Percentiles rank a stretch among this genome's conserved stretches.
phyloP scores from a whole-genome alignment of 2,113 vertebrate genomes.

The Anoura caudifer region DNA sequence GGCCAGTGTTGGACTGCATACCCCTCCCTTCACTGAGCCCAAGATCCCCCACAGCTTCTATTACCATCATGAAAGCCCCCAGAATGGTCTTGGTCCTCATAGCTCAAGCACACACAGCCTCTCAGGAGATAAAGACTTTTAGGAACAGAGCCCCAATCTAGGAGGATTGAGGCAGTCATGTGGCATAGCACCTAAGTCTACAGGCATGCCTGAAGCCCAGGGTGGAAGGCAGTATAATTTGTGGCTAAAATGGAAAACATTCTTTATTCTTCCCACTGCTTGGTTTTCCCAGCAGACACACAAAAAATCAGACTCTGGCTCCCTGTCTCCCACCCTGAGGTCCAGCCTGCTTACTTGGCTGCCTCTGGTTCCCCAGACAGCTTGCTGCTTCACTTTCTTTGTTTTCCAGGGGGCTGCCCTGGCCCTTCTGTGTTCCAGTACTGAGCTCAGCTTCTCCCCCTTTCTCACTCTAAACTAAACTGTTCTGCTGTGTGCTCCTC shows the following conservation, averaged over 20 bases:
- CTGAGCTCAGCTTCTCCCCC: neutral
- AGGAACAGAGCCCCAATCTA: neutral
- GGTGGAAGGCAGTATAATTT: constrained; percentile 38
- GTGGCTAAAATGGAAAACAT: constrained; percentile 64
- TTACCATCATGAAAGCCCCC: neutral
- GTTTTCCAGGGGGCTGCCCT: neutral
- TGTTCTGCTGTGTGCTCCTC: neutral
- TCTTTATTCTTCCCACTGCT: constrained; percentile 33
- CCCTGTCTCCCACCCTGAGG: neutral
- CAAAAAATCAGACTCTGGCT: constrained; percentile 29
- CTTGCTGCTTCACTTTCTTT: neutral
- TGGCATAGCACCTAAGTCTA: constrained; percentile 24
- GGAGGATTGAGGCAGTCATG: neutral
- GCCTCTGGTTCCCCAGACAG: neutral
- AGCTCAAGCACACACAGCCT: neutral
- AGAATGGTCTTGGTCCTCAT: neutral
- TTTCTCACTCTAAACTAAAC: neutral
- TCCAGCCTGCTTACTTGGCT: neutral
- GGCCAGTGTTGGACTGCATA: neutral
- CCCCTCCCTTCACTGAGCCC: too few relatives aligned
- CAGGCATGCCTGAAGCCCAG: constrained; percentile 14
- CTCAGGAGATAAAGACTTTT: neutral
- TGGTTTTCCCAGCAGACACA: constrained; percentile 37
- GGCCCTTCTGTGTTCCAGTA: neutral
- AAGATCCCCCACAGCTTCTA: neutral